Evolutionary conservation across 2,888 invertebrate genomes (phyloP).

Genomic region (Clostera curtula): DNA sequence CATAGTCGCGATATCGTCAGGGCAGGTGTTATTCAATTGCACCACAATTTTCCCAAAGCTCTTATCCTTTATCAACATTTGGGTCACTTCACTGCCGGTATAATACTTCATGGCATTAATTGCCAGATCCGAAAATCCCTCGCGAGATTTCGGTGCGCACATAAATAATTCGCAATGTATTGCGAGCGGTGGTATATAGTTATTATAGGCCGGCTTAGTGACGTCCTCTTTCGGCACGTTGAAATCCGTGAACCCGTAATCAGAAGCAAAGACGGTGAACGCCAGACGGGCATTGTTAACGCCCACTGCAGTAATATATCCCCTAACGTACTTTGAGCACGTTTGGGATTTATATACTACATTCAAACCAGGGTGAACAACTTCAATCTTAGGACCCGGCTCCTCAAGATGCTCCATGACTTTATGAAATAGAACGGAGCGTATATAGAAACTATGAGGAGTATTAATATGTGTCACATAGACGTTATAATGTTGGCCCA

Average conservation of each 20-base stretch:
- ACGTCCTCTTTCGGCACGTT: background rate
- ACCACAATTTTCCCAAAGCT: background rate
- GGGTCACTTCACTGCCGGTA: background rate
- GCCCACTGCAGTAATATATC: background rate
- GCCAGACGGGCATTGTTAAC: background rate
- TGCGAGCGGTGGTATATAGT: background rate
- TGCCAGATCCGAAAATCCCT: background rate
- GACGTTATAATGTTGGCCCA: background rate
- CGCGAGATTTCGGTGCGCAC: background rate
- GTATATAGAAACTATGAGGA: slow-evolving; percentile 1
- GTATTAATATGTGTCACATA: slow-evolving; percentile 1
- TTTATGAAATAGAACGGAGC: background rate
- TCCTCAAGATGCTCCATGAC: background rate
- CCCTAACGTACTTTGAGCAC: background rate
- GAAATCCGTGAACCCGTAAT: background rate
- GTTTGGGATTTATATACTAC: slow-evolving; percentile 1
- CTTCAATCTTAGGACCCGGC: background rate
- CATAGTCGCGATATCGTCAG: background rate
- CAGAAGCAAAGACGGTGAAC: background rate
- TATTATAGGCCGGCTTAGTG: background rate
- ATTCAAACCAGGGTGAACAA: background rate
- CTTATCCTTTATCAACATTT: background rate
- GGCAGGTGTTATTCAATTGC: background rate
- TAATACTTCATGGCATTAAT: background rate
- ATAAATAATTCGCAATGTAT: background rate